Evolutionary conservation across 2,888 invertebrate genomes (phyloP).

Genomic region (Folsomia candida): DNA sequence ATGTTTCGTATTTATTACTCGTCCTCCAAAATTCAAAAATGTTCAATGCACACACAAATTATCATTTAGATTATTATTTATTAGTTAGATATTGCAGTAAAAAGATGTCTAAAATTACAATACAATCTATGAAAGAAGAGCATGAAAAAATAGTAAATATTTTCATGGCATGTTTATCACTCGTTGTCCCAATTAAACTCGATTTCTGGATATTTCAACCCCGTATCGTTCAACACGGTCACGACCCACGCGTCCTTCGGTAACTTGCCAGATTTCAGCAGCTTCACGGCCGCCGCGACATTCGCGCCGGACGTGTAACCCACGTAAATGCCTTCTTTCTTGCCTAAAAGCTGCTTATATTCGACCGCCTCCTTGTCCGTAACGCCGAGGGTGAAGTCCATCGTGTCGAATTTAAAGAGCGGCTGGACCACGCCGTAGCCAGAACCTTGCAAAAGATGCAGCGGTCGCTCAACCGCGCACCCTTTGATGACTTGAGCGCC

Average conservation of each 20-base stretch:
- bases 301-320: constrained; percentile 39
- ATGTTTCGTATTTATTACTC: too few relatives aligned
- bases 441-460: constrained; percentile 36
- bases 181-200: too few relatives aligned
- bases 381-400: constrained; percentile 27
- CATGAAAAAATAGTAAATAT: too few relatives aligned
- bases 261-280: constrained; percentile 29
- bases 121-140: too few relatives aligned
- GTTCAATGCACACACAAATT: too few relatives aligned
- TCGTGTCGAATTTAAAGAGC: constrained; percentile 32
- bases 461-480: constrained; percentile 17
- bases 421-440: constrained; percentile 29
- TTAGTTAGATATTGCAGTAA: too few relatives aligned
- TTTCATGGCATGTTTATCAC: too few relatives aligned
- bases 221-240: constrained; percentile 37
- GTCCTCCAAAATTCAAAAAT: too few relatives aligned
- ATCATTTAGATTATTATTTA: too few relatives aligned
- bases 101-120: too few relatives aligned
- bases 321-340: constrained; percentile 37
- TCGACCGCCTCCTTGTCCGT: constrained; percentile 30
- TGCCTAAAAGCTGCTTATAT: constrained; percentile 29
- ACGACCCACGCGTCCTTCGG: constrained; percentile 35
- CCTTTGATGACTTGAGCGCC: constrained; percentile 32
- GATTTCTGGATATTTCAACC: constrained; percentile 40
- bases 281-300: constrained; percentile 26